Conservation (phyloP, 1,140 invertebrate genomes). For the Apis florea region DNA sequence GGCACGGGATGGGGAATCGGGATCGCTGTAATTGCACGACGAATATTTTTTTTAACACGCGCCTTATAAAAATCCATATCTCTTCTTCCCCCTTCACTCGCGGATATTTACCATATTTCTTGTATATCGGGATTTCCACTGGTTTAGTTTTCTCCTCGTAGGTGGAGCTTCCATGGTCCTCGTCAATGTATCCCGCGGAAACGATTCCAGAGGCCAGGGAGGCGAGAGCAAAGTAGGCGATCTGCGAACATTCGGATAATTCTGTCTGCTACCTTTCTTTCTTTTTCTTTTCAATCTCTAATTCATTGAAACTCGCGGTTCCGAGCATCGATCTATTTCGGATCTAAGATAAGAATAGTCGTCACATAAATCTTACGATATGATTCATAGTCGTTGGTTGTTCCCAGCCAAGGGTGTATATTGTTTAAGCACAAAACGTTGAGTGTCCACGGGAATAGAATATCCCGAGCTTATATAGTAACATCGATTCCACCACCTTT, state of each 20-base stretch:
- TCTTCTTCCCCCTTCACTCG: too few relatives aligned
- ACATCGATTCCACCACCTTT: slow-evolving; percentile 75
- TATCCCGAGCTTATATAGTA: slow-evolving; percentile 74
- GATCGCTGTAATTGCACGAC: slow-evolving; percentile 80
- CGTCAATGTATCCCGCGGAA: slow-evolving; percentile 62
- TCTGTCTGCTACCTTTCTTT: neutral
- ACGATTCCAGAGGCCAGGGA: slow-evolving; percentile 46
- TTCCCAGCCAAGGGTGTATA: slow-evolving; percentile 21
- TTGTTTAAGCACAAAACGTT: slow-evolving; percentile 59
- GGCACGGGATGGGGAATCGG: slow-evolving; percentile 88
- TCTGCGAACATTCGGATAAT: slow-evolving; percentile 61
- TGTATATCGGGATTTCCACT: slow-evolving; percentile 86
- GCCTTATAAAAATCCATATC: neutral
- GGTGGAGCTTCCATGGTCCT: slow-evolving; percentile 64
- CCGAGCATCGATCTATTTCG: too few relatives aligned
- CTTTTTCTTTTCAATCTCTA: neutral
- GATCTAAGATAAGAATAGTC: neutral
- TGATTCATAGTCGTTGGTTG: slow-evolving; percentile 65
- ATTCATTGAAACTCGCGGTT: too few relatives aligned
- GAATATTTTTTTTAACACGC: neutral
- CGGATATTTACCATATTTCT: slow-evolving; percentile 82
- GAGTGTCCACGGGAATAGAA: slow-evolving; percentile 56
- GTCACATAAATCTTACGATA: slow-evolving; percentile 67
- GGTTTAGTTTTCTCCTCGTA: slow-evolving; percentile 81
- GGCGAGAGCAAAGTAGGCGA: slow-evolving; percentile 60